Evolutionary conservation across 1,140 invertebrate species (phyloP).

Genomic region (Brachionus manjavacas): DNA sequence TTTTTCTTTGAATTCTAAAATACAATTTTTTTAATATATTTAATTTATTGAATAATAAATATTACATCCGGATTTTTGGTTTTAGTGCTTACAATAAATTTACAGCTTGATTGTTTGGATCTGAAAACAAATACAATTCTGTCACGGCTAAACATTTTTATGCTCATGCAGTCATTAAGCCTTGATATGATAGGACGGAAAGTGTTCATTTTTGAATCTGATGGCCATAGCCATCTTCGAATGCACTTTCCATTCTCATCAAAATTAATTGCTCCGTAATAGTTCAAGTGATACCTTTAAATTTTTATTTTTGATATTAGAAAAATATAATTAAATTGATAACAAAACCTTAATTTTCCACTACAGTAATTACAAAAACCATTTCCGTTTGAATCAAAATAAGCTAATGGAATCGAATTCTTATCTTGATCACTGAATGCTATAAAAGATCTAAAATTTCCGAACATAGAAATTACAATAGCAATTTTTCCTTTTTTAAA

Average conservation of each 20-base stretch:
- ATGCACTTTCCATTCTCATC: not conserved
- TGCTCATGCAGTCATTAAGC: conserved; percentile 1
- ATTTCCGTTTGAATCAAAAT: conserved; percentile 32
- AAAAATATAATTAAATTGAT: too few species aligned
- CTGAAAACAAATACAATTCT: not conserved
- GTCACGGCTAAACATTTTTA: not conserved
- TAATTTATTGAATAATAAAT: not conserved
- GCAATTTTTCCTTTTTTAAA: not conserved
- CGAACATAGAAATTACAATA: not conserved
- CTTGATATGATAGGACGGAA: not conserved
- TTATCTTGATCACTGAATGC: not conserved
- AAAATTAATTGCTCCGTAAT: conserved; percentile 1
- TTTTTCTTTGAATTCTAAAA: not conserved
- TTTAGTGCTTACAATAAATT: not conserved
- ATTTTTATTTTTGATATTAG: too few species aligned
- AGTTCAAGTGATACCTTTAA: conserved; percentile 5
- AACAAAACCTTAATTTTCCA: not conserved
- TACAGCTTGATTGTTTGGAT: not conserved
- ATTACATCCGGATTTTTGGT: not conserved
- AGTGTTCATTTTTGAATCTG: not conserved
- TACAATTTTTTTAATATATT: not conserved
- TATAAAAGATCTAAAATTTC: conserved; percentile 12
- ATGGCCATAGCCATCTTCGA: conserved; percentile 18
- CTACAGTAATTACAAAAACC: not conserved
- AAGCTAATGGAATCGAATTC: conserved; percentile 2